These are phyloP conservation scores for Prostheceraeus crozeri DNA, from an alignment of 2,888 invertebrate species.

Conservation along the genomic window DNA sequence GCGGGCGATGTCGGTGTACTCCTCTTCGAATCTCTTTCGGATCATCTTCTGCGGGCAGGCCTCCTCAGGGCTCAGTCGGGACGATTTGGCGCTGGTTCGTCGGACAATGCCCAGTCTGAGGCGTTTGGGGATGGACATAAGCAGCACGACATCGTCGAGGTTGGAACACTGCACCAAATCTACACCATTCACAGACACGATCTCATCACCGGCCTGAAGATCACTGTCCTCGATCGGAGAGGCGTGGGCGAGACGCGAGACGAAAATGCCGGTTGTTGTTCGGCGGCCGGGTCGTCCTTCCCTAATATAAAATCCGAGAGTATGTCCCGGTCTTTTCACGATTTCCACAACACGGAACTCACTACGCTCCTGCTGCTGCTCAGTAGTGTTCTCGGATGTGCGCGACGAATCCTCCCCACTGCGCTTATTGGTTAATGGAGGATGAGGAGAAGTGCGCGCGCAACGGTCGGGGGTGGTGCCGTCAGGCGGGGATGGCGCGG, in stretches of 20 bases:
- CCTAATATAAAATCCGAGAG: slow-evolving; percentile 88
- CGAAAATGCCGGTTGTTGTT: slow-evolving; percentile 89
- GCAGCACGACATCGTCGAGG: slow-evolving; percentile 94
- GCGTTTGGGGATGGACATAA: slow-evolving; percentile 95
- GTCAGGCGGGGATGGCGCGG: too few species aligned
- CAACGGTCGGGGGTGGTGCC: too few species aligned
- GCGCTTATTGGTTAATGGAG: too few species aligned
- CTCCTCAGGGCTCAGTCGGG: too few species aligned
- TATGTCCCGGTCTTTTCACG: slow-evolving; percentile 95
- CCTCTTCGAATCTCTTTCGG: slow-evolving; percentile 13
- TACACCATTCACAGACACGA: slow-evolving; percentile 91
- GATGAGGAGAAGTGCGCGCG: too few species aligned
- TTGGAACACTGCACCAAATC: slow-evolving; percentile 88
- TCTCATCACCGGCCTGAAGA: slow-evolving; percentile 93
- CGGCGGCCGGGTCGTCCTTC: slow-evolving; percentile 98
- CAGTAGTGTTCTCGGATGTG: too few species aligned
- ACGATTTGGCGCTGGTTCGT: too few species aligned
- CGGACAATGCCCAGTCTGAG: slow-evolving; percentile 77
- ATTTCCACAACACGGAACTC: too few species aligned
- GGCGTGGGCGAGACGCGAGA: slow-evolving; percentile 87
- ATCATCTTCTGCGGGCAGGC: slow-evolving; percentile 22
- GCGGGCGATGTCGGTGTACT: slow-evolving; percentile 19
- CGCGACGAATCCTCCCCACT: too few species aligned
- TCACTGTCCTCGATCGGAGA: too few species aligned
- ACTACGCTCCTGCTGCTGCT: too few species aligned